Evolutionary conservation across 2,113 vertebrate genomes (phyloP), one percentile per base, ranked within the genome.

Genomic region (Apaloderma vittatum): DNA sequence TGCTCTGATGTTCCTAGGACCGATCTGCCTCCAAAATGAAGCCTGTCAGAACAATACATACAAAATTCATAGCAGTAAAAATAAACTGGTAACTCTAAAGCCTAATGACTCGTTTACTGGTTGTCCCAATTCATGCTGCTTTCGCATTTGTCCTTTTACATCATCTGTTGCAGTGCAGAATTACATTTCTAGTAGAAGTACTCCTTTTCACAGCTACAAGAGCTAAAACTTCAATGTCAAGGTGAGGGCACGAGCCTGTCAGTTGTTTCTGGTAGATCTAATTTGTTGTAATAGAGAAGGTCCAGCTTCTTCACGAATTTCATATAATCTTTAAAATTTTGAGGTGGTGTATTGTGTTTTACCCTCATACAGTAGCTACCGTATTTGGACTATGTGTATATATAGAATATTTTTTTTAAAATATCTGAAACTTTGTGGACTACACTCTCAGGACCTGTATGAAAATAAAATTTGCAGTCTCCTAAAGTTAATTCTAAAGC

Each of bases 171-270:
- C 34, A 58, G 36, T 45, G 43, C 5, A 27, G 51, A 36, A 46
- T 80, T 76, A n/a, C 15, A 70, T 76, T 86, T 52, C 26, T 70
- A 20, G 16, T 55, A 40, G 66, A 65, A 73, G 29, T 52, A 37
- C n/a, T 88, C 18, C 9, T 83, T 15, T 75, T 76, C 37, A 22
- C n/a, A 89, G 2, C 57, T 82, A 0, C 34, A 51, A 63, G 36
- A 87, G 51, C 15, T 67, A 43, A 52, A 87, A 54, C n/a, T 61
- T 88, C 29, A 58, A 6, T 61, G 55, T 59, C 40, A 66, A 34
- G n/a, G 2, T 0, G 3, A 1, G 2, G 12, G 1, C 27, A 11
- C 18, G 48, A 67, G 13, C 9, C 32, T 15, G 19, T 79, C 43
- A 29, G 7, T 16, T 79, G 14, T 58, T 78, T 82, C 34, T 86